Base-by-base conservation (phyloP, 2,797 vertebrate genomes). In the Bovichtus variegatus region DNA sequence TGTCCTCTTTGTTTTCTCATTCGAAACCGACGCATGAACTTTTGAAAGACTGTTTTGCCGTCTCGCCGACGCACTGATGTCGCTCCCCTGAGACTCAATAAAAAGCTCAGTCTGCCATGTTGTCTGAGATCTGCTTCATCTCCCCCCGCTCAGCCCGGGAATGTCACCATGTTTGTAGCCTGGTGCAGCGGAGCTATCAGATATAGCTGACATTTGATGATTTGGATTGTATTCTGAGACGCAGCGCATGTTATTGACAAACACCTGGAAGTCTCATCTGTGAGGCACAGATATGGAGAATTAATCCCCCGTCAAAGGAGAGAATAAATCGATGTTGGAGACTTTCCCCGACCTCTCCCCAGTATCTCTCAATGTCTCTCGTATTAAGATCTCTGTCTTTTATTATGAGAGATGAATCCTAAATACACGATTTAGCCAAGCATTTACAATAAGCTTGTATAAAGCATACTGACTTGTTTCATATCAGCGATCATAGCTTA, bases 381-480 rank as follows among this genome's bases (percentile, higher is more conserved):
- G 58, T 70, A 54, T 51, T 6, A 38, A 77, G 75, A 83, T 86
- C 51, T 29, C 50, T 53, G 36, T 86, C 80, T 86, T 86, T 81
- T 76, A 88, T 90, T 89, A 88, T 43, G 18, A 62, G 66, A 78
- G 79, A 86, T 83, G 73, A 67, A 86, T 87, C 29, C 81, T 50
- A 55, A 74, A 67, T 64, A 61, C 84, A 19, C 38, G 59, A 84
- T 83, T 84, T 68, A 89, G 72, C 84, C 78, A 76, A 82, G 86
- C 89, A 75, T 83, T 84, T 70, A 85, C 57, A 74, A 77, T 76
- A 60, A 72, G 73, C 74, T 76, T 91, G 79, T 85, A 66, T 67
- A 34, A 65, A 85, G 74, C 88, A 91, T 74, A 84, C 78, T 74
- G 86, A 78, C 74, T 85, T 58, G 85, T 82, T 87, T 88, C 80